A percentile compares a stretch with the other conserved stretches of the same genome.
Conservation (phyloP, 1,140 invertebrate genomes). For the Bombus terrestris region DNA sequence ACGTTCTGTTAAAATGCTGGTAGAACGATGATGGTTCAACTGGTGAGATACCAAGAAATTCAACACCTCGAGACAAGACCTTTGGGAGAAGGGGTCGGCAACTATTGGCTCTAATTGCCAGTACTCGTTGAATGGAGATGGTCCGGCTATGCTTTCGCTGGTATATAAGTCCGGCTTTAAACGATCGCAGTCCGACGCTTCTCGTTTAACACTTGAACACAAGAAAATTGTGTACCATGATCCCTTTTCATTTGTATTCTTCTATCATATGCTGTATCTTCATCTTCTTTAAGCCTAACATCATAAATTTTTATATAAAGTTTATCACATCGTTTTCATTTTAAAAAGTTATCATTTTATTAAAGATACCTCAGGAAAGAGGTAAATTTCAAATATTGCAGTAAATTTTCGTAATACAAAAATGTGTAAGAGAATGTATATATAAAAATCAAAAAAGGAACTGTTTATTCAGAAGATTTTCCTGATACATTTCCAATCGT, state of each 20-base stretch:
- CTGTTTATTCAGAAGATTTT: not conserved
- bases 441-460: too few relatives aligned
- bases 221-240: slow-evolving; percentile 52
- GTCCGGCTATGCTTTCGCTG: slow-evolving; percentile 46
- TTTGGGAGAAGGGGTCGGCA: slow-evolving; percentile 45
- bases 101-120: slow-evolving; percentile 66
- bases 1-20: slow-evolving; percentile 13
- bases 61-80: slow-evolving; percentile 66
- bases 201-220: slow-evolving; percentile 70
- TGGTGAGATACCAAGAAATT: slow-evolving; percentile 64
- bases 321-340: not conserved
- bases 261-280: not conserved
- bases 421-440: not conserved
- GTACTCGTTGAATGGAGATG: slow-evolving; percentile 55
- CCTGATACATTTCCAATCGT: not conserved
- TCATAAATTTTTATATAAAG: not conserved
- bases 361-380: not conserved
- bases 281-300: not conserved
- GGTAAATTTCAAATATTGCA: not conserved
- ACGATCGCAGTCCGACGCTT: slow-evolving; percentile 62
- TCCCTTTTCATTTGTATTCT: not conserved
- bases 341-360: too few relatives aligned
- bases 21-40: slow-evolving; percentile 48
- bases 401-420: not conserved
- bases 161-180: slow-evolving; percentile 42